These are phyloP conservation scores for Pinctada fucata DNA, from an alignment of 2,888 invertebrate species.

Conservation along the genomic window DNA sequence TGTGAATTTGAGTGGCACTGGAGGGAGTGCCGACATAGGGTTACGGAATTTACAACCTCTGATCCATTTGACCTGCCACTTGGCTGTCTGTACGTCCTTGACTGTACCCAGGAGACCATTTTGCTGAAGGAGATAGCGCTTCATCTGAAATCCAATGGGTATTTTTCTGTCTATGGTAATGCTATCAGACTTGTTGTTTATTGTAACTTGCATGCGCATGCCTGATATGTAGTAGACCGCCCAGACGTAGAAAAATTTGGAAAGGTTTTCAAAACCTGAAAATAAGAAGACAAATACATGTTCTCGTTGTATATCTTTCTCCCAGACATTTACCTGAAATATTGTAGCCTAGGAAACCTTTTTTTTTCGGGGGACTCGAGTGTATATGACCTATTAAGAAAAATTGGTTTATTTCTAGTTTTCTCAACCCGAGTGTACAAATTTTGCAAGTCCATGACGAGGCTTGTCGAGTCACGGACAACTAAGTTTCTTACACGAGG, in stretches of 20 bases:
- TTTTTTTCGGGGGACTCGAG: too few species aligned
- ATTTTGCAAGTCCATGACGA: too few species aligned
- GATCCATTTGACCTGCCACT: constrained; percentile 31
- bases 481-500: too few species aligned
- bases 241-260: constrained; percentile 33
- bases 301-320: too few species aligned
- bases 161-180: constrained; percentile 10
- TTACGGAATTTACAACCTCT: constrained; percentile 29
- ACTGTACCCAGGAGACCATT: constrained; percentile 16
- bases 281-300: too few species aligned
- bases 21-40: constrained; percentile 32
- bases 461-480: too few species aligned
- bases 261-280: constrained; percentile 32
- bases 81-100: constrained; percentile 17
- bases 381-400: too few species aligned
- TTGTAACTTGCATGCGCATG: constrained; percentile 11
- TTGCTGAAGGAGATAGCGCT: constrained; percentile 18
- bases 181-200: constrained; percentile 23
- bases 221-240: constrained; percentile 26
- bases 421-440: too few species aligned
- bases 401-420: too few species aligned
- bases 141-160: constrained; percentile 32
- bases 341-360: too few species aligned
- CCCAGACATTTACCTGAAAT: too few species aligned
- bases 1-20: constrained; percentile 1